A percentile compares a stretch with the other conserved stretches of the same genome.
These are phyloP conservation scores for Podargus strigoides DNA, from an alignment of 2,797 vertebrate species.

Conservation along the genomic window DNA sequence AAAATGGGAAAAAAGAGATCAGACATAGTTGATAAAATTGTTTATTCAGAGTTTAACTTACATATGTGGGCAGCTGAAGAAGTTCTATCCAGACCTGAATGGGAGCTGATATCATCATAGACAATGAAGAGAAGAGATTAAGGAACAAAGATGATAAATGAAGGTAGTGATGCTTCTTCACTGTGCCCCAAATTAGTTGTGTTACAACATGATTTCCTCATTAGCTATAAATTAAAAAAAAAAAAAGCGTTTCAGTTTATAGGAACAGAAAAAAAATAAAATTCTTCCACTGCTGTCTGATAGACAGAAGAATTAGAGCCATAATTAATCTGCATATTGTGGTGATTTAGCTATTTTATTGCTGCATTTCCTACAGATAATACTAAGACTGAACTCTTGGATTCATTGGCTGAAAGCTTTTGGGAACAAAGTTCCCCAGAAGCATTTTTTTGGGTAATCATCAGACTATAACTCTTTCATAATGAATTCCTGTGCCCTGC, in stretches of 20 bases:
- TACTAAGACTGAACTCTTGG: background rate
- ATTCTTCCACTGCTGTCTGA: background rate
- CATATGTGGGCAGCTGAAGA: background rate
- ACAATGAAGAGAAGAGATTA: background rate
- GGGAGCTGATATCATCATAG: background rate
- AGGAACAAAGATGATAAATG: background rate
- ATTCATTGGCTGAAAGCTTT: constrained; percentile 12
- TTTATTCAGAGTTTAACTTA: background rate
- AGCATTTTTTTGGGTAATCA: background rate
- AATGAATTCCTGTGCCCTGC: background rate
- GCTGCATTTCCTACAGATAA: background rate
- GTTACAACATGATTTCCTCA: background rate
- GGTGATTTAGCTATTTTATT: background rate
- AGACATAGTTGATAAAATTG: background rate
- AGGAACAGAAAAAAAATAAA: background rate
- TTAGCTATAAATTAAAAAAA: background rate
- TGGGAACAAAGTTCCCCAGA: background rate
- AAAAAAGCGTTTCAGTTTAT: background rate
- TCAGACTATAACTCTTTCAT: background rate
- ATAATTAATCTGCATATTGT: background rate
- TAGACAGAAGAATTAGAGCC: background rate
- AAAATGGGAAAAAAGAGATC: background rate
- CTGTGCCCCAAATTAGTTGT: background rate
- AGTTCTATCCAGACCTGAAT: background rate
- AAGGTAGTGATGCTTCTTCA: background rate